A percentile compares a stretch with the other conserved stretches of the same genome.
Conservation (phyloP, 2,888 invertebrate genomes). For the Tineola bisselliella region DNA sequence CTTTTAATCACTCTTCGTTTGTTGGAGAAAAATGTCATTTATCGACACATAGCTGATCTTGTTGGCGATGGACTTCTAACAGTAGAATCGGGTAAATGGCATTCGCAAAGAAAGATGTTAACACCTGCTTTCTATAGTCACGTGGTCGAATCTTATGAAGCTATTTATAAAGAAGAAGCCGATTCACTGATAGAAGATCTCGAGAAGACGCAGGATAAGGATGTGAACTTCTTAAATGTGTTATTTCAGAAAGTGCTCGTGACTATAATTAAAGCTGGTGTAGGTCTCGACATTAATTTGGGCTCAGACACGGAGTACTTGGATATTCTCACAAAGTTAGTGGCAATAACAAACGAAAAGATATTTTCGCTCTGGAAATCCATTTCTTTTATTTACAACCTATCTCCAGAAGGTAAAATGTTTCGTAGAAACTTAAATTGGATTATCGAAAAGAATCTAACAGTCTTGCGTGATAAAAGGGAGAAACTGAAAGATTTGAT, state of each 20-base stretch:
- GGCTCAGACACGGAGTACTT: not conserved
- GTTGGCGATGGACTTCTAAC: not conserved
- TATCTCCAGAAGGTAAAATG: not conserved
- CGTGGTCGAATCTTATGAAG: not conserved
- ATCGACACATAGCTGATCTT: not conserved
- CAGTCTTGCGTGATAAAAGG: not conserved
- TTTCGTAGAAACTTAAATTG: not conserved
- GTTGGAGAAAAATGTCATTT: not conserved
- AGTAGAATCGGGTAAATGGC: not conserved
- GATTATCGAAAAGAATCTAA: not conserved
- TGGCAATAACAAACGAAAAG: not conserved
- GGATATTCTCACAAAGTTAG: not conserved
- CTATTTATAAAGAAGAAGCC: not conserved
- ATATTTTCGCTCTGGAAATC: not conserved
- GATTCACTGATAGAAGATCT: not conserved
- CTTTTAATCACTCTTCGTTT: not conserved
- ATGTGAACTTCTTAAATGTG: not conserved
- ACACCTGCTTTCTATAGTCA: constrained; percentile 1
- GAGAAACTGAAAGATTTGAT: not conserved
- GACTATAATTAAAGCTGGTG: not conserved
- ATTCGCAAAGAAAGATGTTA: not conserved
- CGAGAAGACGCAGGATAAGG: not conserved
- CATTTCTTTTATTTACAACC: not conserved
- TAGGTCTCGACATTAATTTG: not conserved
- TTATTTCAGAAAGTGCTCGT: not conserved